These are phyloP conservation scores for Phoebastria nigripes DNA, from an alignment of 2,797 vertebrate genomes.

Conservation along the genomic window DNA sequence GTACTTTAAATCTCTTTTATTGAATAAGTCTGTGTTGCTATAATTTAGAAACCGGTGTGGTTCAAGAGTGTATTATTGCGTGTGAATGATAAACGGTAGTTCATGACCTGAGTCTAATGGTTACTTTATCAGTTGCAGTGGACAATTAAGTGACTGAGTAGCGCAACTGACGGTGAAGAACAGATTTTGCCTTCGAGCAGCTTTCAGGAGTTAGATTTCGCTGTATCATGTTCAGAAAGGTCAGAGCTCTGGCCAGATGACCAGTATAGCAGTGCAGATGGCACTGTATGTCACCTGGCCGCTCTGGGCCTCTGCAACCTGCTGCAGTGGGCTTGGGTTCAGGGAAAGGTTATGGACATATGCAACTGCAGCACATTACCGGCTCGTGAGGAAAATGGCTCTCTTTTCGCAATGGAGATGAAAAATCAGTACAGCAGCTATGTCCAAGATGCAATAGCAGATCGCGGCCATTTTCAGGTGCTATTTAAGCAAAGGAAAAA, in stretches of 20 bases:
- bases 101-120: conserved; percentile 77
- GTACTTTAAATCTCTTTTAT: conserved; percentile 38
- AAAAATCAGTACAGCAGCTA: neutral
- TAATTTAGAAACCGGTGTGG: conserved; percentile 50
- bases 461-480: neutral
- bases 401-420: neutral
- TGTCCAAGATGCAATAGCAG: neutral
- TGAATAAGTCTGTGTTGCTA: conserved; percentile 32
- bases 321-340: conserved; percentile 74
- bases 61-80: conserved; percentile 67
- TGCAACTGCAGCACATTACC: conserved; percentile 31
- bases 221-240: conserved; percentile 82
- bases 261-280: conserved; percentile 78
- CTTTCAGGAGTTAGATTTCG: conserved; percentile 80
- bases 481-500: neutral
- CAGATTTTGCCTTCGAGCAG: conserved; percentile 81
- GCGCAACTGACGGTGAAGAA: conserved; percentile 76
- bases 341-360: conserved; percentile 74
- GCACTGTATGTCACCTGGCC: conserved; percentile 75
- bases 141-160: conserved; percentile 75
- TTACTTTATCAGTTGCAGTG: conserved; percentile 73
- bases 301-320: conserved; percentile 74
- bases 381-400: conserved; percentile 8
- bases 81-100: conserved; percentile 62
- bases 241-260: conserved; percentile 80